Percentiles rank a stretch among this genome's conserved stretches.
Conservation (phyloP, 2,113 vertebrate species). For the Chelonoidis abingdonii region DNA sequence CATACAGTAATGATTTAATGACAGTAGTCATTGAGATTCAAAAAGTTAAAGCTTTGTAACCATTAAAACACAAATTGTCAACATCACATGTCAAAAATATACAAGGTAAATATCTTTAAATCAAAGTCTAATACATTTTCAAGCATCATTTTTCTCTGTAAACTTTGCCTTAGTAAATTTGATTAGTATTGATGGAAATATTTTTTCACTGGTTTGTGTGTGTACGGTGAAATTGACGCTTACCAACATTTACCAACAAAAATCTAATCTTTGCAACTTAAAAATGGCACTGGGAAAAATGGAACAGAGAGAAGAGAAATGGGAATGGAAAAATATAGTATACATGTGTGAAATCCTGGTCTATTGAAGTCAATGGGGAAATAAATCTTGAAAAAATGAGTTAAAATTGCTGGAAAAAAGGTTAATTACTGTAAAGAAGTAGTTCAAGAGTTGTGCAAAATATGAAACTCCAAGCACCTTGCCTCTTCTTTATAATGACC, state of each 20-base stretch:
- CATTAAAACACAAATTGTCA: background rate
- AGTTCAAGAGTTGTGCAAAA: background rate
- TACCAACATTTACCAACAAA: background rate
- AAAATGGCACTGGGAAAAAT: background rate
- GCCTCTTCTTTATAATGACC: background rate
- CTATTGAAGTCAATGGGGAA: background rate
- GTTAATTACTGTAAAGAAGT: conserved; percentile 18
- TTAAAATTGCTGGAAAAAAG: background rate
- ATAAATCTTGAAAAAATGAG: background rate
- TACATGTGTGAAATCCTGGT: background rate
- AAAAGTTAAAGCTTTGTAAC: background rate
- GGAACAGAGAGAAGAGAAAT: background rate
- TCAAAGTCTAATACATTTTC: background rate
- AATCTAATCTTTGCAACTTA: background rate
- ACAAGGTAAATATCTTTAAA: background rate
- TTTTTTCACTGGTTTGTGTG: background rate
- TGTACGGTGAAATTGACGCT: background rate
- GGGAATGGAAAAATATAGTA: background rate
- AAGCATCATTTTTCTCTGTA: background rate
- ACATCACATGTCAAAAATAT: background rate
- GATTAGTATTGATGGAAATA: background rate
- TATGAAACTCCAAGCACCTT: background rate
- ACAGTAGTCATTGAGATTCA: background rate
- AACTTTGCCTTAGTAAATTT: background rate
- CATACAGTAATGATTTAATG: background rate